Percentiles rank a stretch among this genome's conserved stretches.
These are phyloP conservation scores for Ciconia nigra DNA, from an alignment of 2,797 vertebrate species.

Conservation along the genomic window DNA sequence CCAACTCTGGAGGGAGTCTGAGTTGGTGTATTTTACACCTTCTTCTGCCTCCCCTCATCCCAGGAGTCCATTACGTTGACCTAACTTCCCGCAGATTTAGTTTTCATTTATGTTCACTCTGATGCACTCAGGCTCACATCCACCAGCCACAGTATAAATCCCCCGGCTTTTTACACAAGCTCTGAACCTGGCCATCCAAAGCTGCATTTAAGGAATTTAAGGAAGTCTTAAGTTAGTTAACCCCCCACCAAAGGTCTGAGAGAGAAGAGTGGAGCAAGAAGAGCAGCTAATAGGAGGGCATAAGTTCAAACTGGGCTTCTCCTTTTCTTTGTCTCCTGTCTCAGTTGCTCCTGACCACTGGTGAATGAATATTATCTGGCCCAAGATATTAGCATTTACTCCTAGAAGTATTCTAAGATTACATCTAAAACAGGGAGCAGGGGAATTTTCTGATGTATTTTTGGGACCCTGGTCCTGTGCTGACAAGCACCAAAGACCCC, in stretches of 20 bases:
- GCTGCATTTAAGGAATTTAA: neutral
- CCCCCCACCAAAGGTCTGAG: neutral
- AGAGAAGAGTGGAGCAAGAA: neutral
- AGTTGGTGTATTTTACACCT: conserved; percentile 60
- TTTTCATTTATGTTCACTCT: conserved; percentile 18
- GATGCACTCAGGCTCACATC: conserved; percentile 8
- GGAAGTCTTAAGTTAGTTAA: neutral
- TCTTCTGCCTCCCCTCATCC: conserved; percentile 31
- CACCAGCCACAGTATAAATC: neutral
- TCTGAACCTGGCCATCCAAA: neutral
- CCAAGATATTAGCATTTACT: neutral
- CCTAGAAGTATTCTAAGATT: neutral
- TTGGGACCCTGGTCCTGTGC: neutral
- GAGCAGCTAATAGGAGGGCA: neutral
- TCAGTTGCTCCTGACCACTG: neutral
- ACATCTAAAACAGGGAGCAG: neutral
- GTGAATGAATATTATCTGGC: neutral
- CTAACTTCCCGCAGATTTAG: conserved; percentile 25
- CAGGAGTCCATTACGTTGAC: conserved; percentile 12
- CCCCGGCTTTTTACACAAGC: neutral
- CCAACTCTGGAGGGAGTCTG: conserved; percentile 43
- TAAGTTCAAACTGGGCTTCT: neutral
- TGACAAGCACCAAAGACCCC: neutral
- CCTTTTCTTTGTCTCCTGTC: neutral
- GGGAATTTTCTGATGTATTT: neutral